These are phyloP conservation scores for Chaetophractus vellerosus DNA, from an alignment of 2,797 vertebrate species.

Conservation along the genomic window DNA sequence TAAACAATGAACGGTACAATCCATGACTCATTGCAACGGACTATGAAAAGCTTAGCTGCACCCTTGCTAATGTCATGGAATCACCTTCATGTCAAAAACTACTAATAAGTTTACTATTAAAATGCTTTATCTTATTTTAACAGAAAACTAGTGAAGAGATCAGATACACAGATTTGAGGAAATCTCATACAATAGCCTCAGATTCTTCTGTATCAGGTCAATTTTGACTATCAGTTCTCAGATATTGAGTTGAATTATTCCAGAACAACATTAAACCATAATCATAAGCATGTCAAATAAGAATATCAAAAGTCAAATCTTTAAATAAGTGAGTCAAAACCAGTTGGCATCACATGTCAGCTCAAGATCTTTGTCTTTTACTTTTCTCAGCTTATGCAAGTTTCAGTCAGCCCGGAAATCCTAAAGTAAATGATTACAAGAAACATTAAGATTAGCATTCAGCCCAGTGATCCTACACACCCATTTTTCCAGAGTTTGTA, in stretches of 20 bases:
- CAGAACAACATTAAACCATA: conserved; percentile 32
- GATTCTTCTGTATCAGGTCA: background rate
- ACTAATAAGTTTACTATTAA: conserved; percentile 14
- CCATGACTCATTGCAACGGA: conserved; percentile 21
- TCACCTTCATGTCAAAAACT: background rate
- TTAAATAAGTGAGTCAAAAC: background rate
- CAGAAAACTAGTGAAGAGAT: conserved; percentile 49
- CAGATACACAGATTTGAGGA: background rate
- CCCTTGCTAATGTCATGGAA: background rate
- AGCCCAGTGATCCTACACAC: background rate
- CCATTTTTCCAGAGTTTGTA: background rate
- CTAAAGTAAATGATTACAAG: conserved; percentile 34
- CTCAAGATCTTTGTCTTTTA: conserved; percentile 37
- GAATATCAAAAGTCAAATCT: conserved; percentile 50
- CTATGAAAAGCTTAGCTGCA: background rate
- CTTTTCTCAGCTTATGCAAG: background rate
- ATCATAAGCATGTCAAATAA: conserved; percentile 29
- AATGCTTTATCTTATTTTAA: conserved; percentile 27
- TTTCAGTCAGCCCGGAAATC: conserved; percentile 6
- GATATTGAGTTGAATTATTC: conserved; percentile 38
- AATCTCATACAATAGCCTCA: background rate
- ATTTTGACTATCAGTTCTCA: conserved; percentile 41
- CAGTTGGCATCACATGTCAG: background rate
- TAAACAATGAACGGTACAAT: conserved; percentile 45
- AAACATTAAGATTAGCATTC: background rate